phyloP scores from a whole-genome alignment of 2,888 invertebrate genomes.

The Drosophila rubida region DNA sequence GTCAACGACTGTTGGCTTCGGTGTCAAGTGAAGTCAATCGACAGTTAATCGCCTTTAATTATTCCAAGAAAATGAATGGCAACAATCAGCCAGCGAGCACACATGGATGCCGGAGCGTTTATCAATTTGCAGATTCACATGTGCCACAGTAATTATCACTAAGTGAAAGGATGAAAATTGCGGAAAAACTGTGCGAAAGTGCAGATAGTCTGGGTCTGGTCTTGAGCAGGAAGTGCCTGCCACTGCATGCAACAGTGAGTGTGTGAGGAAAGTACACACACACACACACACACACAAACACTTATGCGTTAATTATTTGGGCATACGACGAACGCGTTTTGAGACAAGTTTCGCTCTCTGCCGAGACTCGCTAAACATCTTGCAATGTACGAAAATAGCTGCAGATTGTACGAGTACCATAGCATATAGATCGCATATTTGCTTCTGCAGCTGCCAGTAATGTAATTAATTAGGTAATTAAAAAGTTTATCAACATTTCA shows the following conservation, averaged over 20 bases:
- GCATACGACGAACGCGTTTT: constrained; percentile 32
- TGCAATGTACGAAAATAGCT: not conserved
- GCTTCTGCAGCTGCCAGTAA: constrained; percentile 9
- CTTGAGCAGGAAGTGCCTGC: constrained; percentile 43
- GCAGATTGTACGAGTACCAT: not conserved
- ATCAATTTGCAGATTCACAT: constrained; percentile 18
- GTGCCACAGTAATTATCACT: constrained; percentile 33
- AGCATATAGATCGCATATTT: not conserved
- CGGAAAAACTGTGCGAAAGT: constrained; percentile 40
- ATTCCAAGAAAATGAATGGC: constrained; percentile 1
- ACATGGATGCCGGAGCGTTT: constrained; percentile 8
- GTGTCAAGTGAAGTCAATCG: constrained; percentile 10
- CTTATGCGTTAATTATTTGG: constrained; percentile 38
- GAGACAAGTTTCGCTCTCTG: constrained; percentile 26
- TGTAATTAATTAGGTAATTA: constrained; percentile 51
- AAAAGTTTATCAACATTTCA: constrained; percentile 42
- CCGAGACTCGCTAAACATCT: not conserved
- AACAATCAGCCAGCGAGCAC: constrained; percentile 9
- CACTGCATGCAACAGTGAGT: constrained; percentile 22
- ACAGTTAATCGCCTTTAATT: not conserved
- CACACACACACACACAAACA: not conserved
- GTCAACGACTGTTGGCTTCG: constrained; percentile 17
- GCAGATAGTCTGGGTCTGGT: constrained; percentile 24
- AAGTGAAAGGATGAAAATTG: constrained; percentile 52
- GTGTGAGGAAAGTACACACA: constrained; percentile 7